Evolutionary conservation across 2,113 vertebrate species (phyloP).

Genomic region (Epinephelus fuscoguttatus): DNA sequence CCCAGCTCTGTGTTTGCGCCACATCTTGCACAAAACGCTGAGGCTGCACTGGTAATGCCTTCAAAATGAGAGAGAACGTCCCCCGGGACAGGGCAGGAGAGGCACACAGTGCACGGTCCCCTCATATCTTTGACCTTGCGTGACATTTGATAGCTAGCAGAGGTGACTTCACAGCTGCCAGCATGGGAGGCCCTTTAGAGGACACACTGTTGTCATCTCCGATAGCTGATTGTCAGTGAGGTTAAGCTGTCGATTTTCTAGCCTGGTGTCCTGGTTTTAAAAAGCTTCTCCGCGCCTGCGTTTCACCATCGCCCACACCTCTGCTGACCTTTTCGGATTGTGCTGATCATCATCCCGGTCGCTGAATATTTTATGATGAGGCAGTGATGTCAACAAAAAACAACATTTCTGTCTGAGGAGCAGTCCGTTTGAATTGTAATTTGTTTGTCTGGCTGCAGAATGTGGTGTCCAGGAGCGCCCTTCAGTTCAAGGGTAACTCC

Average conservation of each 20-base stretch:
- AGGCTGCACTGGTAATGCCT: constrained; percentile 25
- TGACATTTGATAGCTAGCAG: constrained; percentile 60
- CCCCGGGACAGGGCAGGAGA: constrained; percentile 11
- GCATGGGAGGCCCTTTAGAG: constrained; percentile 16
- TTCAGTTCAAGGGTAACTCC: constrained; percentile 96
- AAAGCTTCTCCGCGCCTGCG: constrained; percentile 25
- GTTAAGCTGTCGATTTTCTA: constrained; percentile 47
- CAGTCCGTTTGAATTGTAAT: neutral
- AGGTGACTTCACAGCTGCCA: constrained; percentile 54
- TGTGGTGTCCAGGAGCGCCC: constrained; percentile 94
- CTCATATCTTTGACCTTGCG: constrained; percentile 55
- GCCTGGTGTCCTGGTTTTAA: constrained; percentile 25
- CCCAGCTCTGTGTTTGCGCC: neutral
- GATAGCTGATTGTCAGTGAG: constrained; percentile 33
- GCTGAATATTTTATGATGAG: constrained; percentile 69
- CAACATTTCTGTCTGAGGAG: neutral
- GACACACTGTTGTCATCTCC: constrained; percentile 30
- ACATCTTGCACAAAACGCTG: constrained; percentile 26
- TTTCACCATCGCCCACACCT: constrained; percentile 1
- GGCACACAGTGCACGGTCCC: neutral
- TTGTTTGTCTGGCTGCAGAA: constrained; percentile 82
- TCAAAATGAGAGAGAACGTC: constrained; percentile 28
- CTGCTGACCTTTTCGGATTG: constrained; percentile 61
- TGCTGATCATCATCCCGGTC: constrained; percentile 39
- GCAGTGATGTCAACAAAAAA: neutral